Percentiles rank a stretch among this genome's conserved stretches.
phyloP scores from a whole-genome alignment of 2,113 vertebrate species.

The Zosterops pallidus region DNA sequence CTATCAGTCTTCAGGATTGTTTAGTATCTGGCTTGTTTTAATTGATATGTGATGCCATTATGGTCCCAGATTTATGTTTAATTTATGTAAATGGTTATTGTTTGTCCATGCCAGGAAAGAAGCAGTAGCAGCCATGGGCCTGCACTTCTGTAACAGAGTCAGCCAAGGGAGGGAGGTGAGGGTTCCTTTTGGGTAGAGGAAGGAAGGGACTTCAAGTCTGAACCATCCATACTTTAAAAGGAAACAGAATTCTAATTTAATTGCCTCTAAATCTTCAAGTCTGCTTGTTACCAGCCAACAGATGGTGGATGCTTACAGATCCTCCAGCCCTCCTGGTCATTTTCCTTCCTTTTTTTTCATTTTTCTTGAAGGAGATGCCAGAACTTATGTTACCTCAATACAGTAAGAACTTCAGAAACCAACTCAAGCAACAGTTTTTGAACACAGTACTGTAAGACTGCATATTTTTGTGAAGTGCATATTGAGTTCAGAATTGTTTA shows the following conservation, averaged over 20 bases:
- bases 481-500: neutral
- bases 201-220: neutral
- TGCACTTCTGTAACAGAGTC: neutral
- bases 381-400: neutral
- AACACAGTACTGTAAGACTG: neutral
- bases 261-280: slow-evolving; percentile 57
- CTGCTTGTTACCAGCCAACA: slow-evolving; percentile 58
- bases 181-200: neutral
- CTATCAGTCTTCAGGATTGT: neutral
- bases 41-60: neutral
- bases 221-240: slow-evolving; percentile 21
- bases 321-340: slow-evolving; percentile 7
- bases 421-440: slow-evolving; percentile 34
- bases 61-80: slow-evolving; percentile 23
- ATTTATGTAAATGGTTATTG: neutral
- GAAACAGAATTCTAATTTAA: slow-evolving; percentile 60
- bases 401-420: slow-evolving; percentile 36
- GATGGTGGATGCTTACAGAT: slow-evolving; percentile 17
- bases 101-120: neutral
- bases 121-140: neutral
- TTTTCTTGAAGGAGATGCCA: slow-evolving; percentile 28
- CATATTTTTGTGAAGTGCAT: neutral
- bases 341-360: slow-evolving; percentile 43
- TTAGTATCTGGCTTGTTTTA: neutral
- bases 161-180: neutral